Percentiles rank a stretch among this genome's conserved stretches.
Evolutionary conservation across 1,140 invertebrate genomes (phyloP).

Genomic region (Drosophila tristis): DNA sequence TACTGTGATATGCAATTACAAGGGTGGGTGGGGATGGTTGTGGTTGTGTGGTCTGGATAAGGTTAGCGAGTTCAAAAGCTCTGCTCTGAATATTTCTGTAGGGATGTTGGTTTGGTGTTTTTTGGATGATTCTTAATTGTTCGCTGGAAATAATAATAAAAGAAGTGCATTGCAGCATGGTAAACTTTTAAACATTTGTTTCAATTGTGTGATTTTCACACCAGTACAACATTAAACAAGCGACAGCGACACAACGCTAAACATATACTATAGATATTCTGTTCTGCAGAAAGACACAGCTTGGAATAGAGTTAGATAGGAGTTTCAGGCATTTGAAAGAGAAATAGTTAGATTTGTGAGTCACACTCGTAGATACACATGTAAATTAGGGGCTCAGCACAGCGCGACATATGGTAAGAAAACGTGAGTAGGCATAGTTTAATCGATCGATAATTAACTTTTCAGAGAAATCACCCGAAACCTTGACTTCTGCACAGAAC

Average conservation of each 20-base stretch:
- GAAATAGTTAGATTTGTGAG: slow-evolving; percentile 24
- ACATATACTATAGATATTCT: slow-evolving; percentile 20
- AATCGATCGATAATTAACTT: slow-evolving; percentile 57
- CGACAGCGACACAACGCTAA: slow-evolving; percentile 22
- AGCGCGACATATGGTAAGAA: slow-evolving; percentile 1
- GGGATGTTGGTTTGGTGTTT: slow-evolving; percentile 25
- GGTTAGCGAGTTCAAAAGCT: slow-evolving; percentile 26
- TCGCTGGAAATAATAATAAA: slow-evolving; percentile 47
- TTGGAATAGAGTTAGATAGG: slow-evolving; percentile 7
- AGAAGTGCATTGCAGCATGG: slow-evolving; percentile 36
- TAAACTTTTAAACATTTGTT: slow-evolving; percentile 36
- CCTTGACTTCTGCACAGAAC: slow-evolving; percentile 36
- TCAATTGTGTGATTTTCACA: slow-evolving; percentile 26
- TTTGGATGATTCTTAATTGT: slow-evolving; percentile 50
- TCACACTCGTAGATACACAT: slow-evolving; percentile 29
- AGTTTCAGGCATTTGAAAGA: slow-evolving; percentile 13
- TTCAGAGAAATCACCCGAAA: slow-evolving; percentile 30
- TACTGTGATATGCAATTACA: slow-evolving; percentile 62
- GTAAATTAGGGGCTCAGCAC: background rate
- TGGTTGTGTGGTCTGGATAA: slow-evolving; percentile 59
- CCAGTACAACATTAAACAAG: slow-evolving; percentile 41
- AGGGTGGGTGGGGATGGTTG: slow-evolving; percentile 38
- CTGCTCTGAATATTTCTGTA: slow-evolving; percentile 28
- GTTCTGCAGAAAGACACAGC: slow-evolving; percentile 22
- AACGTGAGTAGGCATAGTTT: slow-evolving; percentile 8